A percentile compares a stretch with the other conserved stretches of the same genome.
phyloP scores from a whole-genome alignment of 2,113 vertebrate genomes.

The Emydura subglobosa region DNA sequence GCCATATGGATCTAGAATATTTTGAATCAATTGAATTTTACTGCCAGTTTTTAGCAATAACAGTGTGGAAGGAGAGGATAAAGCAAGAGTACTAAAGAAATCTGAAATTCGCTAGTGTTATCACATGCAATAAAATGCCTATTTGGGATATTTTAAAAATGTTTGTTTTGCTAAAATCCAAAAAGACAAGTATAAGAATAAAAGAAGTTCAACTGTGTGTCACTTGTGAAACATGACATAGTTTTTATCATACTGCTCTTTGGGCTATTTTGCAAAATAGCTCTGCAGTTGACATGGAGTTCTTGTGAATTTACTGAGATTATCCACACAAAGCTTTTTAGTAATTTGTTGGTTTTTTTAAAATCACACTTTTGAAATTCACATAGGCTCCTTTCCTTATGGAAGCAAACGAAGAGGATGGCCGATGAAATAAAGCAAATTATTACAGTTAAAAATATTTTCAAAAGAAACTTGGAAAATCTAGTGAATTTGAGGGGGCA shows the following conservation, averaged over 20 bases:
- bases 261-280: neutral
- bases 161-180: constrained; percentile 72
- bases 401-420: neutral
- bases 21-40: constrained; percentile 87
- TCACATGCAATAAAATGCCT: constrained; percentile 69
- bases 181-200: constrained; percentile 46
- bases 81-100: constrained; percentile 78
- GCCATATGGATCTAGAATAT: constrained; percentile 96
- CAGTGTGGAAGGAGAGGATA: constrained; percentile 77
- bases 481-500: neutral
- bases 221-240: neutral
- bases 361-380: constrained; percentile 2
- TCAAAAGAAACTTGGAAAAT: neutral
- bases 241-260: constrained; percentile 14
- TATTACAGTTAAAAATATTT: neutral
- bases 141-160: constrained; percentile 73
- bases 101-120: constrained; percentile 69
- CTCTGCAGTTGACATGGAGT: constrained; percentile 9
- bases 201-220: constrained; percentile 38
- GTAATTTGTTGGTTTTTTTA: too few species aligned
- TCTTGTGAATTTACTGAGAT: neutral
- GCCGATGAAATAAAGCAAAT: neutral
- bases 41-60: constrained; percentile 84
- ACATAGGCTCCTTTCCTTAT: neutral
- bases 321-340: fast-evolving